Percentiles rank a stretch among this genome's conserved stretches.
phyloP scores from a whole-genome alignment of 2,888 invertebrate genomes.

The Pollenia griseotomentosa region DNA sequence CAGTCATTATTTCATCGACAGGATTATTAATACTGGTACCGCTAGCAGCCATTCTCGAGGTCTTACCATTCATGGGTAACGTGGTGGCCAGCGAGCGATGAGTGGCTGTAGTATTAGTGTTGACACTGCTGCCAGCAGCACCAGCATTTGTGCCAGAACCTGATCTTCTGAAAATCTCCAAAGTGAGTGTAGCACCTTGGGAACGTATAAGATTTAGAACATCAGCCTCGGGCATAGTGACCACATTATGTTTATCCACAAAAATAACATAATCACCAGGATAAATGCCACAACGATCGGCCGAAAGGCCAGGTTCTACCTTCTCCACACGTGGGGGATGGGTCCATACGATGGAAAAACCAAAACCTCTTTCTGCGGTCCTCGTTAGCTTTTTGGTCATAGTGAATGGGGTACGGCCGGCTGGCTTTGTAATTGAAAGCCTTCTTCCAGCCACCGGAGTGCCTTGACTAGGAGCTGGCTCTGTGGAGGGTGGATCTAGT shows the following conservation, averaged over 20 bases:
- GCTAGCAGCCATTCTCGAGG: slow-evolving; percentile 75
- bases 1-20: slow-evolving; percentile 75
- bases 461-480: slow-evolving; percentile 82
- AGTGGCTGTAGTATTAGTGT: slow-evolving; percentile 57
- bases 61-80: slow-evolving; percentile 77
- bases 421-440: slow-evolving; percentile 80
- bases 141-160: slow-evolving; percentile 77
- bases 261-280: slow-evolving; percentile 95
- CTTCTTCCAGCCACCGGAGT: slow-evolving; percentile 76
- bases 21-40: slow-evolving; percentile 75
- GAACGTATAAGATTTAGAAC: slow-evolving; percentile 88
- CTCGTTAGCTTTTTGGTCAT: slow-evolving; percentile 88
- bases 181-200: slow-evolving; percentile 88
- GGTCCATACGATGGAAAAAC: slow-evolving; percentile 95
- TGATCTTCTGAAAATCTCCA: slow-evolving; percentile 88
- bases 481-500: slow-evolving; percentile 89
- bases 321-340: slow-evolving; percentile 94
- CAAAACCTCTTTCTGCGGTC: slow-evolving; percentile 88
- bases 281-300: slow-evolving; percentile 92
- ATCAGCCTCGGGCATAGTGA: slow-evolving; percentile 91
- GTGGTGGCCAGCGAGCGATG: slow-evolving; percentile 72
- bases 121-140: slow-evolving; percentile 69
- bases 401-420: slow-evolving; percentile 93
- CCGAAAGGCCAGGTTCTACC: slow-evolving; percentile 92
- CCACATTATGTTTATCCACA: slow-evolving; percentile 94